Conservation (phyloP, 2,797 vertebrate species). For the Tauraco hartlaubi region DNA sequence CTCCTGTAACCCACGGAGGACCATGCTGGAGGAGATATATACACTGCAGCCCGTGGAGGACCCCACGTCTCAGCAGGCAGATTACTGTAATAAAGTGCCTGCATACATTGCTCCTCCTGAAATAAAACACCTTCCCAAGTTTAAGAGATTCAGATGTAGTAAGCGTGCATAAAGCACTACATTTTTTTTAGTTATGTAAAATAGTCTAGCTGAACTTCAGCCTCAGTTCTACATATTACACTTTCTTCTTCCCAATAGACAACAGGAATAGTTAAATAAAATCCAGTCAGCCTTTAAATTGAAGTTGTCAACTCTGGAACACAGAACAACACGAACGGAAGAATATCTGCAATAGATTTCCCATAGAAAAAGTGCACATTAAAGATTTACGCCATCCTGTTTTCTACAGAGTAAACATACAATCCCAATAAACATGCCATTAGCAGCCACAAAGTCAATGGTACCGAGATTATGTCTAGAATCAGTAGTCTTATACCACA, state of each 20-base stretch:
- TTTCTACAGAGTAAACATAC: neutral
- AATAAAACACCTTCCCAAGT: neutral
- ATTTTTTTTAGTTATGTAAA: neutral
- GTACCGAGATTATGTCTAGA: neutral
- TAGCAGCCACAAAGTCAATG: neutral
- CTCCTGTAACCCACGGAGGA: neutral
- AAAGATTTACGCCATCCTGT: neutral
- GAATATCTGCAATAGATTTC: neutral
- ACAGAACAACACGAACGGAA: neutral
- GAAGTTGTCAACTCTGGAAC: neutral
- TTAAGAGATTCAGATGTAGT: neutral
- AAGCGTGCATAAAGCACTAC: neutral
- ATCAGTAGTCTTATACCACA: neutral
- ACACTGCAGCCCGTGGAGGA: neutral
- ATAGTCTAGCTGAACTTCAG: neutral
- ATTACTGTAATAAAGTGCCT: neutral
- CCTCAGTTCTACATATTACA: neutral
- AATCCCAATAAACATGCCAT: neutral
- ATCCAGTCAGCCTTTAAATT: neutral
- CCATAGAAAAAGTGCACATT: neutral
- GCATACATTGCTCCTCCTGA: neutral
- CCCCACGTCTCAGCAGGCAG: fast-evolving
- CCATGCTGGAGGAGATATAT: neutral
- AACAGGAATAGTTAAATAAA: neutral
- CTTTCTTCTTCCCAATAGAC: neutral